Evolutionary conservation across 1,140 invertebrate genomes (phyloP).

Genomic region (Lordiphosa clarofinis): DNA sequence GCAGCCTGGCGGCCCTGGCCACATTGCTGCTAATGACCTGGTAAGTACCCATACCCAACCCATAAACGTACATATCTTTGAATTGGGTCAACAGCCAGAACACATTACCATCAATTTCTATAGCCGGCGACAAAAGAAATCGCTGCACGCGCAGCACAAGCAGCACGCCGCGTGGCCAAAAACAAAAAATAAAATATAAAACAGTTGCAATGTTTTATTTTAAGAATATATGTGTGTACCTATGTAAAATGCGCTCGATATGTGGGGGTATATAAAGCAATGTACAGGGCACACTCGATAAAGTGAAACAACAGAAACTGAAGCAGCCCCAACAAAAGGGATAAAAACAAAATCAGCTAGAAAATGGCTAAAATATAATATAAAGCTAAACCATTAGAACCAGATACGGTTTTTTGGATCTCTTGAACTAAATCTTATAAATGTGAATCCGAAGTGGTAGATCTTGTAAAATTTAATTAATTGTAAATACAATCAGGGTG

Average conservation of each 20-base stretch:
- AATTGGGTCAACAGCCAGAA: conserved; percentile 42
- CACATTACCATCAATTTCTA: conserved; percentile 27
- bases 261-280: conserved; percentile 2
- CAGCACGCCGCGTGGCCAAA: conserved; percentile 32
- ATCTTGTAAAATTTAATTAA: no score
- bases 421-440: no score
- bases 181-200: conserved; percentile 18
- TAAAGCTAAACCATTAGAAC: no score
- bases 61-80: no score
- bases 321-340: no score
- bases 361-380: no score
- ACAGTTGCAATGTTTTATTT: conserved; percentile 72
- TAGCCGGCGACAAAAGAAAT: conserved; percentile 20
- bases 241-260: conserved; percentile 28
- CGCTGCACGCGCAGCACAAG: conserved; percentile 7
- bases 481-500: no score
- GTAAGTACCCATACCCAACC: no score
- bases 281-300: not conserved
- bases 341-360: no score
- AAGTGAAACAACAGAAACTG: no score
- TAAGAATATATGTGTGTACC: conserved; percentile 41
- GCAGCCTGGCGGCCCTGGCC: conserved; percentile 28
- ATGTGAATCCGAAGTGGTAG: no score
- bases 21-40: conserved; percentile 51
- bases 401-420: no score